Evolutionary conservation across 2,113 vertebrate genomes (phyloP).

Genomic region (Rhinoptilus africanus): DNA sequence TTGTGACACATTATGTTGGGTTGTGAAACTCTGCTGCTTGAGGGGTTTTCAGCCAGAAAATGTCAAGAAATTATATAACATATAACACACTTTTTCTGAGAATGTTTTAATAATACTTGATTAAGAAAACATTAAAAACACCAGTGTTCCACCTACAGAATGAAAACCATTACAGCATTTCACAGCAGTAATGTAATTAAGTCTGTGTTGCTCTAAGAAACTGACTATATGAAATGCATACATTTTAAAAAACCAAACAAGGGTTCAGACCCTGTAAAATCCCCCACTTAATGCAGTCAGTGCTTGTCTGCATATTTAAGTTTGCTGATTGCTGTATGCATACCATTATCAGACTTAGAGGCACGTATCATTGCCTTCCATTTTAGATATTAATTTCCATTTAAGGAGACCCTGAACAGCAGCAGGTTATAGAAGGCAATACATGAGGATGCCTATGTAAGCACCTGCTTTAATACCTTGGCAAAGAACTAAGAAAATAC

Average conservation of each 20-base stretch:
- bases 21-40: neutral
- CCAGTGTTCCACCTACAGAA: neutral
- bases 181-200: neutral
- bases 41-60: neutral
- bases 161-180: neutral
- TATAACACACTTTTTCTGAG: neutral
- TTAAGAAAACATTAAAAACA: conserved; percentile 5
- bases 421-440: neutral
- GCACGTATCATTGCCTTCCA: neutral
- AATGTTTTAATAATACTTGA: neutral
- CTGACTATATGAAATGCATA: neutral
- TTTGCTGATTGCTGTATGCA: neutral
- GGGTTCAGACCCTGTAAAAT: neutral
- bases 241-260: neutral
- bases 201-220: conserved; percentile 9
- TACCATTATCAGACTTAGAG: neutral
- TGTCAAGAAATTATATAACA: neutral
- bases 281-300: neutral
- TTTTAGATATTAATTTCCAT: neutral
- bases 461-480: neutral
- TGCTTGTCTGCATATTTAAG: neutral
- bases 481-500: neutral
- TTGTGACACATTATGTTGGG: neutral
- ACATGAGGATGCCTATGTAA: neutral
- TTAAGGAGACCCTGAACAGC: neutral